Evolutionary conservation across 2,888 invertebrate species (phyloP).

Genomic region (Baronia brevicornis): DNA sequence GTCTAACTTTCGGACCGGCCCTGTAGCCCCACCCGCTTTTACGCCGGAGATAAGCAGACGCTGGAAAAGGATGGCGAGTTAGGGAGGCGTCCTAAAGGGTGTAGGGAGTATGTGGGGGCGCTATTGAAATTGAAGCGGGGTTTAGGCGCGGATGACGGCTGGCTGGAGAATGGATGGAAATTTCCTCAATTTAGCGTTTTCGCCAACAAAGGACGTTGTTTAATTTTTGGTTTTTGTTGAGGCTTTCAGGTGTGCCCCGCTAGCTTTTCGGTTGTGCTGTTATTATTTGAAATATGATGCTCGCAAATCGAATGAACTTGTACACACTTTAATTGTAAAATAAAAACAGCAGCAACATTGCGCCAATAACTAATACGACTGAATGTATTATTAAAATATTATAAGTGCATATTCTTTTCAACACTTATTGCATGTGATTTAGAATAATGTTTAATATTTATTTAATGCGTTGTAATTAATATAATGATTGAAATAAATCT

Average conservation of each 20-base stretch:
- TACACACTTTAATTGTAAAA: no score
- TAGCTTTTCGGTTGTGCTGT: slow-evolving; percentile 30
- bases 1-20: slow-evolving; percentile 75
- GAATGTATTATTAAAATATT: no score
- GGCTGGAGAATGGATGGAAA: slow-evolving; percentile 75
- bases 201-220: slow-evolving; percentile 73
- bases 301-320: no score
- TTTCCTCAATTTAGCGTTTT: slow-evolving; percentile 76
- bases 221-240: slow-evolving; percentile 71
- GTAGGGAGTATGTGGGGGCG: slow-evolving; percentile 70
- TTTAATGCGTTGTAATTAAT: no score
- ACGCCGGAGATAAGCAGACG: slow-evolving; percentile 23
- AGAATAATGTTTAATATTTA: no score
- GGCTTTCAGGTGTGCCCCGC: slow-evolving; percentile 50
- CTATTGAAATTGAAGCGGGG: slow-evolving; percentile 76
- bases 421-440: no score
- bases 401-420: no score
- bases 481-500: no score
- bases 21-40: slow-evolving; percentile 50
- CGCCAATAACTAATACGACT: no score
- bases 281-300: no score
- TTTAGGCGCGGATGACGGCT: slow-evolving; percentile 75
- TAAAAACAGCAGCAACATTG: no score
- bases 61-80: slow-evolving; percentile 34
- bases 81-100: slow-evolving; percentile 74